Percentiles rank a stretch among this genome's conserved stretches.
phyloP scores from a whole-genome alignment of 2,113 vertebrate species.

The Gymnarchus niloticus region DNA sequence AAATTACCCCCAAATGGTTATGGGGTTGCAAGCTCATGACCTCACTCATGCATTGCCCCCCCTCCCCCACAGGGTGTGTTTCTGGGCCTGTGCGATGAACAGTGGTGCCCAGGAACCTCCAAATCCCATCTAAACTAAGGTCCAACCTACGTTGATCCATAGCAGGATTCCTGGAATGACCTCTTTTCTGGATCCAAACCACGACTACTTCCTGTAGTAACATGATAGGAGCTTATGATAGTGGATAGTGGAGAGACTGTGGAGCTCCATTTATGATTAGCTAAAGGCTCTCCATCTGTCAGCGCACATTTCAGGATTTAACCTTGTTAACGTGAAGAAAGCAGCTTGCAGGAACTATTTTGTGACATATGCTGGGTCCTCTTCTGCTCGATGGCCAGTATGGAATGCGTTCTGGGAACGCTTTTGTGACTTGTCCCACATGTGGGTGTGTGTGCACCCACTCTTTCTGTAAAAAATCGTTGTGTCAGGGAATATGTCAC shows the following conservation, averaged over 20 bases:
- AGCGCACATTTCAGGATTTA: neutral
- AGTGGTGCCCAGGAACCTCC: neutral
- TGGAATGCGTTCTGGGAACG: neutral
- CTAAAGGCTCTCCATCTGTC: neutral
- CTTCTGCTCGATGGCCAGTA: neutral
- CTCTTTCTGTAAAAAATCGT: neutral
- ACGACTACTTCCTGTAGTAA: neutral
- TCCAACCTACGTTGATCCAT: neutral
- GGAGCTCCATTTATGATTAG: neutral
- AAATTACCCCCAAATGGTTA: neutral
- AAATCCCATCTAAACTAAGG: neutral
- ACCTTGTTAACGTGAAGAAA: conserved; percentile 11
- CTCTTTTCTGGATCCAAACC: neutral
- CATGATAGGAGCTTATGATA: neutral
- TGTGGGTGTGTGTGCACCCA: neutral
- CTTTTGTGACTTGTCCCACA: neutral
- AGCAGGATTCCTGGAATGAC: neutral
- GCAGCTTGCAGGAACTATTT: neutral
- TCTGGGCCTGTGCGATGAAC: neutral
- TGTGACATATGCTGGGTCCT: neutral
- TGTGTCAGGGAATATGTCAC: neutral
- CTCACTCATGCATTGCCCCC: too few species aligned
- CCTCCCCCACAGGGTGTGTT: too few species aligned
- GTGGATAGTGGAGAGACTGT: neutral
- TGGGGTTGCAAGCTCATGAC: neutral